Conservation (phyloP, 2,888 invertebrate species). For the Epinotia brunnichana region DNA sequence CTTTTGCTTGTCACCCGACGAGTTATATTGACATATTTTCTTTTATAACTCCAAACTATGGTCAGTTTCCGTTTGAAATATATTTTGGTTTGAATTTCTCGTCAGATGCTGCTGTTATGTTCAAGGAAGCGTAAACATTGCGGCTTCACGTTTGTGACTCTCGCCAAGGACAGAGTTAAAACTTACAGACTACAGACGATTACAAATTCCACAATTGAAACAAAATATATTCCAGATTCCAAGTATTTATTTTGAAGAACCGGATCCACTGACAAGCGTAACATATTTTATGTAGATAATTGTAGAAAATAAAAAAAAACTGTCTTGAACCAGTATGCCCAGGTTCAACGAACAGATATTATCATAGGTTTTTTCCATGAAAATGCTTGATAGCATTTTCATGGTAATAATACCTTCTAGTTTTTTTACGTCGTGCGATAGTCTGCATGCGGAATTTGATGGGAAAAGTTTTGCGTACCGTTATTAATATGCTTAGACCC, state of each 20-base stretch:
- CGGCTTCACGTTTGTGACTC: too few species aligned
- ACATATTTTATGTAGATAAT: not conserved
- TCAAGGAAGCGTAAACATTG: too few species aligned
- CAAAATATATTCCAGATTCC: too few species aligned
- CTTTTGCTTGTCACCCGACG: too few species aligned
- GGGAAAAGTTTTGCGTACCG: conserved; percentile 42
- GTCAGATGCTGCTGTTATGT: too few species aligned
- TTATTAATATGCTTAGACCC: conserved; percentile 23
- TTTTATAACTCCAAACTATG: too few species aligned
- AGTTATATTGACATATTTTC: too few species aligned
- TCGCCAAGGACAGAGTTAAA: too few species aligned
- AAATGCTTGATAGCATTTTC: too few species aligned
- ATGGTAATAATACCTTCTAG: conserved; percentile 20
- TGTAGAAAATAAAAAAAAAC: not conserved
- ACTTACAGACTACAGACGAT: not conserved
- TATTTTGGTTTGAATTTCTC: too few species aligned
- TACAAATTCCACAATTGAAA: not conserved
- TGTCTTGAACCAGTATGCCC: not conserved
- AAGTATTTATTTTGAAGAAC: not conserved
- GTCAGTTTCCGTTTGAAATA: too few species aligned
- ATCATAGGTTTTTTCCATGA: too few species aligned
- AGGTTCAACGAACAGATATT: conserved; percentile 22
- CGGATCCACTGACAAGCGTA: not conserved
- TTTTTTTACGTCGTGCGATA: conserved; percentile 45
- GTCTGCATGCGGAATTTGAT: conserved; percentile 40